These are phyloP conservation scores for Diprion similis DNA, from an alignment of 1,140 invertebrate genomes.

Conservation along the genomic window DNA sequence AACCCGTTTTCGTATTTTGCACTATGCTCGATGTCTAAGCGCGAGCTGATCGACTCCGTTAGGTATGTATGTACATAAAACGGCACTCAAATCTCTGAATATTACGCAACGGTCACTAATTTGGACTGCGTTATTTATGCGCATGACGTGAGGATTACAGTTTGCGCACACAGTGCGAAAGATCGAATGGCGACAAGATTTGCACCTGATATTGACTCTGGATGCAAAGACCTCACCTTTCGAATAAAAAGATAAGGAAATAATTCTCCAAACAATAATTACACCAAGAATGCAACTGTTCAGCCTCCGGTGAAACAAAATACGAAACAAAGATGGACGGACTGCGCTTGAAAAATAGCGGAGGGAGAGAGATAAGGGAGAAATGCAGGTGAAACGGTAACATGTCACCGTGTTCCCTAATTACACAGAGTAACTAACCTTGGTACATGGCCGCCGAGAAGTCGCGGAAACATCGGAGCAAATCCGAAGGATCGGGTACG, in stretches of 20 bases:
- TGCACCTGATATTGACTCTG: too few species aligned
- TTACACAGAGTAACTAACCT: conserved; percentile 44
- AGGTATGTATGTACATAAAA: neutral
- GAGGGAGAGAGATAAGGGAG: neutral
- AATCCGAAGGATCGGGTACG: conserved; percentile 12
- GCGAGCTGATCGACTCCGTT: neutral
- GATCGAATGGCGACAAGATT: too few species aligned
- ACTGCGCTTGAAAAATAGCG: too few species aligned
- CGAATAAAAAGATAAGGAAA: too few species aligned
- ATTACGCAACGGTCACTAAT: neutral
- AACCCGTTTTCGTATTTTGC: too few species aligned
- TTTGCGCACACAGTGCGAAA: too few species aligned
- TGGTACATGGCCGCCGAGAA: neutral
- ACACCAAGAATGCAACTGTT: too few species aligned
- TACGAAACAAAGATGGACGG: too few species aligned
- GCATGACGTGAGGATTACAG: neutral
- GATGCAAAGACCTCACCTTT: too few species aligned
- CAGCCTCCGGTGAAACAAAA: too few species aligned
- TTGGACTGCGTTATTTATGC: neutral
- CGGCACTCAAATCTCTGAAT: neutral
- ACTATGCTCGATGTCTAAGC: too few species aligned
- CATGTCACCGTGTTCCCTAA: conserved; percentile 51
- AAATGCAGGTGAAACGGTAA: conserved; percentile 40
- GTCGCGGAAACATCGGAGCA: conserved; percentile 19
- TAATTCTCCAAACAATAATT: too few species aligned